Conservation (phyloP, 2,888 invertebrate genomes). For the Lasioglossum malachurum region DNA sequence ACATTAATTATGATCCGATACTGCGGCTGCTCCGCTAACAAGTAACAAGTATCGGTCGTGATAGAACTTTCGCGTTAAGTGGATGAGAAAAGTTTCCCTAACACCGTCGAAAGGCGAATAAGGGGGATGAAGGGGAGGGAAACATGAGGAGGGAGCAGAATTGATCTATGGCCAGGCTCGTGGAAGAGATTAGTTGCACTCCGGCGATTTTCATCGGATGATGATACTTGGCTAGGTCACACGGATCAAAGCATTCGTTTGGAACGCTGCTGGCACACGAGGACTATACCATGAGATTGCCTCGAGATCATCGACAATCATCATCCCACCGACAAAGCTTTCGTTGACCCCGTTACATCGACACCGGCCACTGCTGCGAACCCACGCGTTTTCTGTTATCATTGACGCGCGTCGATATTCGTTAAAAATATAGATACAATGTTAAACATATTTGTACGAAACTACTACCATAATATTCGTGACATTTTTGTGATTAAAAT, state of each 20-base stretch:
- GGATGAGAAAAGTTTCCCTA: conserved; percentile 73
- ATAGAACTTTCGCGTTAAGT: conserved; percentile 69
- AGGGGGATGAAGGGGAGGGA: not conserved
- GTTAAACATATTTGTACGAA: not conserved
- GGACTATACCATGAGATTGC: not conserved
- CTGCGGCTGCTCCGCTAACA: conserved; percentile 55
- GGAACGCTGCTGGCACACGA: conserved; percentile 45
- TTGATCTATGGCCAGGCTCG: conserved; percentile 61
- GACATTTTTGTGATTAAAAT: not conserved
- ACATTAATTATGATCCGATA: conserved; percentile 65
- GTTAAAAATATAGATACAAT: not conserved
- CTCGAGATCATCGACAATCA: not conserved
- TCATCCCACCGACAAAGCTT: not conserved
- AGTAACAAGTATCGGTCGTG: conserved; percentile 53
- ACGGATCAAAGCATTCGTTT: conserved; percentile 66
- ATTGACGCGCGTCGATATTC: not conserved
- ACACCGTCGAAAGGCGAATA: conserved; percentile 48
- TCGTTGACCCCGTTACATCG: not conserved
- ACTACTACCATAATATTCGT: not conserved
- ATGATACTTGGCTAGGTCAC: conserved; percentile 56
- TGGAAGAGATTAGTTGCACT: conserved; percentile 67
- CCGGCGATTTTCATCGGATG: conserved; percentile 67
- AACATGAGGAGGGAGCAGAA: conserved; percentile 28
- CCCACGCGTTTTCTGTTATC: not conserved
- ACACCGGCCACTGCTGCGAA: not conserved